Evolutionary conservation across 2,113 vertebrate species (phyloP), one percentile per base, ranked within the genome.

Genomic region (Elaphurus davidianus): DNA sequence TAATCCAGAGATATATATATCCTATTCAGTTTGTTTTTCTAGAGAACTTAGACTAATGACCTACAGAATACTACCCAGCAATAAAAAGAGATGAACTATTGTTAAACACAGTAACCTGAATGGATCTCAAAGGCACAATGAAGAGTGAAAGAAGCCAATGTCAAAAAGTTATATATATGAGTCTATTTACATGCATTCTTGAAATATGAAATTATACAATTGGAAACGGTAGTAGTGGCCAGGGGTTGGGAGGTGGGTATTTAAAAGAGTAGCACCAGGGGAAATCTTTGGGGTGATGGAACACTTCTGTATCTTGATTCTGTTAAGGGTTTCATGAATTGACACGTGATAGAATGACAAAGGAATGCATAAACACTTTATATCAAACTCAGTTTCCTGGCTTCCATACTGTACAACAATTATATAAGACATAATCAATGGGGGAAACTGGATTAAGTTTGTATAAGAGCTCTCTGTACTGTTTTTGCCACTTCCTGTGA

Each of bases 121-220:
- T 64, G 43, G 88, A 81, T 83, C 62, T 87, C 67, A 47, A 88
- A 45, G 33, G 43, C 25, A n/a, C 78, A 60, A 78, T 11, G 11
- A 40, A 45, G n/a, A 86, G 11, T 57, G 36, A 86, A 17, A 64
- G 23, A 36, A 76, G 71, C 23, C 16, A 59, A n/a, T 33, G 14
- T 43, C 27, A 55, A 74, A 91, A 89, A 82, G 86, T 45, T 36
- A 83, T 16, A 50, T 27, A n/a, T 5, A 9, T 15, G 2, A 86
- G 28, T 47, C 52, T 50, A 50, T 14, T 90, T 82, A 78, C 9
- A 25, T 25, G 55, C 62, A 79, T 74, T 91, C 30, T 87, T 45
- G 67, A 92, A 95, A 92, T 87, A 36, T 28, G 95, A 91, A 91
- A 82, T 81, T 82, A 54, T 76, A 89, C 50, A 93, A 89, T 47